phyloP scores from a whole-genome alignment of 1,140 invertebrate genomes.

The Meloidogyne hapla region DNA sequence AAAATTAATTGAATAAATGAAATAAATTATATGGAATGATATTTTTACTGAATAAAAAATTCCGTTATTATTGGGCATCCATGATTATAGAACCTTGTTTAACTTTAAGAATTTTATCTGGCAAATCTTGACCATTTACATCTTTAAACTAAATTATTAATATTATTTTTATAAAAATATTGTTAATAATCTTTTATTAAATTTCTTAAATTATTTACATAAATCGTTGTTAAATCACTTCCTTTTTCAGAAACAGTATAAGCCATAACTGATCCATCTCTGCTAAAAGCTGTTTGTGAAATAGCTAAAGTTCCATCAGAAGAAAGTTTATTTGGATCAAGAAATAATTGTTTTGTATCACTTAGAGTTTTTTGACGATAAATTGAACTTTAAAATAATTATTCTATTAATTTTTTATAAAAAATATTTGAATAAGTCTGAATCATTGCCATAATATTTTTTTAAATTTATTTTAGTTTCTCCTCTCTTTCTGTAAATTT shows the following conservation, averaged over 20 bases:
- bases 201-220: slow-evolving; percentile 62
- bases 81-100: slow-evolving; percentile 86
- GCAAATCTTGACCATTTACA: slow-evolving; percentile 75
- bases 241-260: slow-evolving; percentile 87
- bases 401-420: not conserved
- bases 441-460: too few relatives aligned
- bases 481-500: too few relatives aligned
- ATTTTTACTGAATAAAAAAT: slow-evolving; percentile 89
- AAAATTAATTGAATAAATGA: too few relatives aligned
- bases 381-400: slow-evolving; percentile 74
- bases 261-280: slow-evolving; percentile 84
- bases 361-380: slow-evolving; percentile 83
- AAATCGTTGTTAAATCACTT: slow-evolving; percentile 83
- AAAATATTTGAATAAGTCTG: too few relatives aligned
- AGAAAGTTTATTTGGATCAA: slow-evolving; percentile 89
- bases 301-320: slow-evolving; percentile 88
- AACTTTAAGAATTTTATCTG: slow-evolving; percentile 82
- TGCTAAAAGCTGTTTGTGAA: slow-evolving; percentile 77
- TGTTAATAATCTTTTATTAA: slow-evolving; percentile 36
- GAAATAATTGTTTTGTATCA: slow-evolving; percentile 79
- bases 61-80: slow-evolving; percentile 91
- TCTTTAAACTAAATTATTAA: slow-evolving; percentile 66
- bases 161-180: not conserved
- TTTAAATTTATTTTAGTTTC: slow-evolving; percentile 11
- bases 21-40: not conserved